Percentiles rank a stretch among this genome's conserved stretches.
phyloP scores from a whole-genome alignment of 2,113 vertebrate genomes.

The Dicrurus megarhynchus region DNA sequence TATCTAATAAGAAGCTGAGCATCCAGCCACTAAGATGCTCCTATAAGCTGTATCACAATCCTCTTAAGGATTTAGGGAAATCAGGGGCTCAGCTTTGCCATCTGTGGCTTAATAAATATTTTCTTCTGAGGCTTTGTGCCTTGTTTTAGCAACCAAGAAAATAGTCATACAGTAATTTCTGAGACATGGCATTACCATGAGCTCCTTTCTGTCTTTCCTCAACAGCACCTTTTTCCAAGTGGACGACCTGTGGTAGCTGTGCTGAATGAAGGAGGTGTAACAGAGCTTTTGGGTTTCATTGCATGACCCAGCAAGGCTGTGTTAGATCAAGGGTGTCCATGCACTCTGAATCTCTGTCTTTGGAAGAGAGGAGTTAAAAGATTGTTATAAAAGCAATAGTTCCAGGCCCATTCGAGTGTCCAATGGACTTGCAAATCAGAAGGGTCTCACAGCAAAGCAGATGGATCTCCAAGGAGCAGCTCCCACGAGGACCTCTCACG shows the following conservation, averaged over 20 bases:
- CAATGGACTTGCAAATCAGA: background rate
- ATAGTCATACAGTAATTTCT: background rate
- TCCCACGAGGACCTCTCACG: background rate
- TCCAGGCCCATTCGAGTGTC: background rate
- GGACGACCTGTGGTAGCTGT: background rate
- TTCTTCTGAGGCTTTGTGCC: conserved; percentile 33
- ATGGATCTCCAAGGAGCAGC: background rate
- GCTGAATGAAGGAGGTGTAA: background rate
- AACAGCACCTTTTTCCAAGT: background rate
- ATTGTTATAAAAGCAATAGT: background rate
- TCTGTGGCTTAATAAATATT: conserved; percentile 70
- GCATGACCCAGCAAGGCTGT: background rate
- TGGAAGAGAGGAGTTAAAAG: background rate
- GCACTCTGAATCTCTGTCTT: background rate
- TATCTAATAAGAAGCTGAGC: conserved; percentile 55
- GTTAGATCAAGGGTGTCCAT: background rate
- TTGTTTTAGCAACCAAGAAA: conserved; percentile 56
- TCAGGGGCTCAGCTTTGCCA: conserved; percentile 64
- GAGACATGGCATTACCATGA: background rate
- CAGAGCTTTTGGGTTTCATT: background rate
- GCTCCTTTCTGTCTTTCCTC: background rate
- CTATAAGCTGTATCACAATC: conserved; percentile 61
- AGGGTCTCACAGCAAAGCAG: background rate
- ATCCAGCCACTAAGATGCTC: conserved; percentile 63
- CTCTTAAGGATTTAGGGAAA: conserved; percentile 73